Evolutionary conservation across 1,140 invertebrate genomes (phyloP).

Genomic region (Saccostrea cuccullata): DNA sequence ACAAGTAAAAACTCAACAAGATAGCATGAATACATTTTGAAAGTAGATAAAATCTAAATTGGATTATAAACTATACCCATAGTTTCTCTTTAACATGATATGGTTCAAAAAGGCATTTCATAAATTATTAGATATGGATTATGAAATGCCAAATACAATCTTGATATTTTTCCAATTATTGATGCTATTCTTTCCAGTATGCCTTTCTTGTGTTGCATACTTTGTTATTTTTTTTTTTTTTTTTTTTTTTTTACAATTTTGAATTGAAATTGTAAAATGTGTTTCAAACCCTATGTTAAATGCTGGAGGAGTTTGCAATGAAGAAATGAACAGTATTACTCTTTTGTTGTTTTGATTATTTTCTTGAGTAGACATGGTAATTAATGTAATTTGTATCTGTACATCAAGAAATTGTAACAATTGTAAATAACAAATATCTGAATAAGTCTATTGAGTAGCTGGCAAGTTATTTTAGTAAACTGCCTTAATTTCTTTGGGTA

Average conservation of each 20-base stretch:
- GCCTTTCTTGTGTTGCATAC: background rate
- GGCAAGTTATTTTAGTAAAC: background rate
- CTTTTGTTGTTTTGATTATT: background rate
- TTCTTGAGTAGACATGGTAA: background rate
- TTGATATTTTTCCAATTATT: background rate
- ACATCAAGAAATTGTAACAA: background rate
- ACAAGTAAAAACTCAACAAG: conserved; percentile 25
- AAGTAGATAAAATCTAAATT: background rate
- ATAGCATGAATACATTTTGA: conserved; percentile 40
- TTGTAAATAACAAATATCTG: background rate
- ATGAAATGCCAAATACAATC: background rate
- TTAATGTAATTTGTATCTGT: background rate
- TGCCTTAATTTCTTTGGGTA: background rate
- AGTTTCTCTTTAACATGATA: background rate
- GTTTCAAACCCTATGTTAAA: background rate
- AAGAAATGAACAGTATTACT: conserved; percentile 12
- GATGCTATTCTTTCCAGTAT: background rate
- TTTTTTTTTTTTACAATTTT: background rate
- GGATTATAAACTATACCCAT: background rate
- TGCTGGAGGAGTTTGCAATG: background rate
- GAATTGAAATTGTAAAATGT: background rate
- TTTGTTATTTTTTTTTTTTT: background rate
- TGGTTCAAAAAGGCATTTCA: background rate
- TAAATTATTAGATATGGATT: background rate
- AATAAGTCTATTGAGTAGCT: background rate